These are phyloP conservation scores for Saxicola maurus DNA, from an alignment of 2,797 vertebrate genomes.

Conservation along the genomic window DNA sequence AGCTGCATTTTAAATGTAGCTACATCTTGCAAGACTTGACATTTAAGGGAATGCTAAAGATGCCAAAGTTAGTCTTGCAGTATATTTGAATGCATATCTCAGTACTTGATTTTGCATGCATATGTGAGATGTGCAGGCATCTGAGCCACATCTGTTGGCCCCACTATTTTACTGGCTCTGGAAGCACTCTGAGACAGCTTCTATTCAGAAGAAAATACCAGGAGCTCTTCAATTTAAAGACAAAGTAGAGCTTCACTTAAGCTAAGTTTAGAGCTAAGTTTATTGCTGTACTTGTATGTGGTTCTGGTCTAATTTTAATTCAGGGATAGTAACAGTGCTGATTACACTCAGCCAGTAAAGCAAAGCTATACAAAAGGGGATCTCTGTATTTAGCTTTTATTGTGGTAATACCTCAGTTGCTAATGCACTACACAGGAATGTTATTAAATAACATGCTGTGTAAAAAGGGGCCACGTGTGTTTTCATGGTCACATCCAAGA, in stretches of 20 bases:
- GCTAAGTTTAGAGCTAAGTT: not conserved
- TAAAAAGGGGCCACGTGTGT: not conserved
- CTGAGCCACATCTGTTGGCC: not conserved
- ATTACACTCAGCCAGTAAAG: not conserved
- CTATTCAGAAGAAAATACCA: not conserved
- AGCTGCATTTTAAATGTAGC: not conserved
- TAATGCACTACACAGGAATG: not conserved
- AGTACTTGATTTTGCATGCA: not conserved
- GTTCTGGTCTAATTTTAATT: not conserved
- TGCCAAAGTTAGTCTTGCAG: not conserved
- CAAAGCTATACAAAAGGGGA: not conserved
- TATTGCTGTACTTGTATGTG: not conserved
- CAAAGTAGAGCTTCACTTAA: not conserved
- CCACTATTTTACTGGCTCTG: not conserved
- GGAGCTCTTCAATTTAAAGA: not conserved
- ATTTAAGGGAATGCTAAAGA: not conserved
- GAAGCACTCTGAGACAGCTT: not conserved
- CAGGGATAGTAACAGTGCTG: not conserved
- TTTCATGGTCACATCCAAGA: not conserved
- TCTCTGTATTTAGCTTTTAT: not conserved
- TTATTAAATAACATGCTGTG: not conserved
- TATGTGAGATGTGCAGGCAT: not conserved
- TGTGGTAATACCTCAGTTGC: not conserved
- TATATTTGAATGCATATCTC: not conserved
- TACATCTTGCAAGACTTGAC: not conserved